phyloP scores from a whole-genome alignment of 2,113 vertebrate genomes.

The Mesembrinibis cayennensis region DNA sequence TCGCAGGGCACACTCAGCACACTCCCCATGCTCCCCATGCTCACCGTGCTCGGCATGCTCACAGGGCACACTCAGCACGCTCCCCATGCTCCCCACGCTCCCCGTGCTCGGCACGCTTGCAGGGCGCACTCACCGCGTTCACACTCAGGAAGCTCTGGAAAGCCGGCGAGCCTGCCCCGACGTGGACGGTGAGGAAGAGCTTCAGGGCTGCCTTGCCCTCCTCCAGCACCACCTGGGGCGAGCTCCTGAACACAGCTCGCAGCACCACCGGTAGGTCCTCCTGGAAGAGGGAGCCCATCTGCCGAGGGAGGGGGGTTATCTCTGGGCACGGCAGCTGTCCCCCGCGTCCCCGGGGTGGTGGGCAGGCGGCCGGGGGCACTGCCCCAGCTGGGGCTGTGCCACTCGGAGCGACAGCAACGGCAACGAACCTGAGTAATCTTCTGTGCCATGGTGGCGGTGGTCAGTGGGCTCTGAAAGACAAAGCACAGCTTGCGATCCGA shows the following conservation, averaged over 20 bases:
- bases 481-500: neutral
- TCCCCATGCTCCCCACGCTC: too few species aligned
- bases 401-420: fast-evolving
- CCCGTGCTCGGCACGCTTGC: fast-evolving
- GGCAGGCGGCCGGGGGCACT: fast-evolving
- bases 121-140: neutral
- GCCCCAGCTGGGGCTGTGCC: fast-evolving
- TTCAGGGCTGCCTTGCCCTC: conserved; percentile 8
- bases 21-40: too few species aligned
- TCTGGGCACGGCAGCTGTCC: fast-evolving
- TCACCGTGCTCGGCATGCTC: neutral
- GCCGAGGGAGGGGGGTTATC: fast-evolving
- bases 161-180: fast-evolving
- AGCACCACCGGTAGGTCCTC: neutral
- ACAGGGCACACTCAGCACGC: neutral
- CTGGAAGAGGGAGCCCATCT: conserved; percentile 48
- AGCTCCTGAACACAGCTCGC: neutral
- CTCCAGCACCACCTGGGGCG: neutral
- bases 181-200: conserved; percentile 17
- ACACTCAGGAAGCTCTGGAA: conserved; percentile 31
- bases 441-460: neutral
- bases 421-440: conserved; percentile 5
- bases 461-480: conserved; percentile 17
- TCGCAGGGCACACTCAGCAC: neutral
- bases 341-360: fast-evolving